A percentile compares a stretch with the other conserved stretches of the same genome.
Evolutionary conservation across 2,888 invertebrate genomes (phyloP).

Genomic region (Rhaphigaster nebulosa): DNA sequence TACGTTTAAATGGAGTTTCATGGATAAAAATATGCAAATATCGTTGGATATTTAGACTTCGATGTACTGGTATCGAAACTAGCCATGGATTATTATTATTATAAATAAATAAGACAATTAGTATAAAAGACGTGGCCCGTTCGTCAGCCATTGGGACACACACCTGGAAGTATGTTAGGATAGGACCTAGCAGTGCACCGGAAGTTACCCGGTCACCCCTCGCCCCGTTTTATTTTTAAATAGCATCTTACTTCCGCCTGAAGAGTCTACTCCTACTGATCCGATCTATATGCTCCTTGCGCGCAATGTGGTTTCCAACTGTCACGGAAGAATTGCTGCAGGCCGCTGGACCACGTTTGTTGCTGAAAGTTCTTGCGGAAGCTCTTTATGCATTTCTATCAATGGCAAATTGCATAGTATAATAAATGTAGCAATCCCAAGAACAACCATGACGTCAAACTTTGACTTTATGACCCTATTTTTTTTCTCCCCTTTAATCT

Average conservation of each 20-base stretch:
- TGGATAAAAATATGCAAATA: too few relatives aligned
- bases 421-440: too few relatives aligned
- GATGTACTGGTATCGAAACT: too few relatives aligned
- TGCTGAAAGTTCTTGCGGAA: not conserved
- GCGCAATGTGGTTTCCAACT: not conserved
- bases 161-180: conserved; percentile 47
- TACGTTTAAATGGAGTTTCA: too few relatives aligned
- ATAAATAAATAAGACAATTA: not conserved
- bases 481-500: too few relatives aligned
- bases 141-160: not conserved
- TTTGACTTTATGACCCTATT: too few relatives aligned
- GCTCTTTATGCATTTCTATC: not conserved
- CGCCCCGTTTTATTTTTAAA: conserved; percentile 54
- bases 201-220: conserved; percentile 54
- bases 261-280: conserved; percentile 15
- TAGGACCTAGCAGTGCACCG: conserved; percentile 38
- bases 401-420: not conserved
- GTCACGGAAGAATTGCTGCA: not conserved
- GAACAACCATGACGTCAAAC: too few relatives aligned
- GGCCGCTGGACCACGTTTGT: not conserved
- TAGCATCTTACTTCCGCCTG: conserved; percentile 38
- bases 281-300: conserved; percentile 18
- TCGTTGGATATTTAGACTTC: too few relatives aligned
- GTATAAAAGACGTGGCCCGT: not conserved
- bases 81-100: too few relatives aligned